Evolutionary conservation across 2,113 vertebrate genomes (phyloP).

Genomic region (Lasiurus cinereus): DNA sequence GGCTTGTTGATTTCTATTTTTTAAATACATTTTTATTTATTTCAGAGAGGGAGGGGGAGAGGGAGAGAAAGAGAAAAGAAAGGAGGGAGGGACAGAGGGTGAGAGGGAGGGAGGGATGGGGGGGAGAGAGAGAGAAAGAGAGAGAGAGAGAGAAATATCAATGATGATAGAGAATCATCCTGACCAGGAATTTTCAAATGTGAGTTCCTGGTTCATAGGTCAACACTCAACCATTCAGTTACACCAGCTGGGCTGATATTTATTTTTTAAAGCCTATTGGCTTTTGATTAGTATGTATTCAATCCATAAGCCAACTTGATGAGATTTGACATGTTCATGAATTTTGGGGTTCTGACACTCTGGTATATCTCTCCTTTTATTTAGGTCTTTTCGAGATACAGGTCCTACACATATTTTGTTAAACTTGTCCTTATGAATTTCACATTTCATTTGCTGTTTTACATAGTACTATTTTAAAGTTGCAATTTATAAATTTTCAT

Average conservation of each 20-base stretch:
- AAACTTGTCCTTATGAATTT: not conserved
- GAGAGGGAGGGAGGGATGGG: too few relatives aligned
- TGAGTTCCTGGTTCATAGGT: too few relatives aligned
- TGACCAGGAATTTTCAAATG: too few relatives aligned
- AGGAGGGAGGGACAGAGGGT: too few relatives aligned
- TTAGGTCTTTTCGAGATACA: not conserved
- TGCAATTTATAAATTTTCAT: not conserved
- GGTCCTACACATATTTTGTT: not conserved
- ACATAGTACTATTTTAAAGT: conserved; percentile 5
- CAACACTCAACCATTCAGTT: too few relatives aligned
- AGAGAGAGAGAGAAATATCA: too few relatives aligned
- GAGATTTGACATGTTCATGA: not conserved
- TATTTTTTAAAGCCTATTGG: not conserved
- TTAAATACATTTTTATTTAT: too few relatives aligned
- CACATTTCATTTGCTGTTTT: not conserved
- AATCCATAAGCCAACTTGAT: not conserved
- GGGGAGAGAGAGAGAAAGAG: too few relatives aligned
- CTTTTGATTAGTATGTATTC: not conserved
- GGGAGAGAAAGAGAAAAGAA: too few relatives aligned
- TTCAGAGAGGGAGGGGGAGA: too few relatives aligned
- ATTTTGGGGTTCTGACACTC: not conserved
- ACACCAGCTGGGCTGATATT: not conserved
- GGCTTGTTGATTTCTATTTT: not conserved
- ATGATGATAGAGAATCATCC: too few relatives aligned
- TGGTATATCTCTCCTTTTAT: not conserved